Conservation (phyloP, 2,797 vertebrate genomes). For the Apogon hyalosoma region DNA sequence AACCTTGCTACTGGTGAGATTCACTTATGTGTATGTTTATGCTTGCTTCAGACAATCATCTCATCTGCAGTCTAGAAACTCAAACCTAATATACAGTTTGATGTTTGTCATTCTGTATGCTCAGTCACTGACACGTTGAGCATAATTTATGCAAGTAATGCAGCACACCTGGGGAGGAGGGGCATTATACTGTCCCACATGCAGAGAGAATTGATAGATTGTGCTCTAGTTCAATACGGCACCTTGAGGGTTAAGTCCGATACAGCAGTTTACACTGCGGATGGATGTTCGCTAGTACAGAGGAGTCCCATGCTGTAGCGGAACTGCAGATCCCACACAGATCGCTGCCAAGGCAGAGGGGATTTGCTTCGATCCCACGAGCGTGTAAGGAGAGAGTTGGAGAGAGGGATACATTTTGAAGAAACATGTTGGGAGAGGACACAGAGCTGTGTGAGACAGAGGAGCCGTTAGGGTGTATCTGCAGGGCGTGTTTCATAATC, state of each 20-base stretch:
- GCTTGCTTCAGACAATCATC: constrained; percentile 13
- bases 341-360: constrained; percentile 78
- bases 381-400: constrained; percentile 45
- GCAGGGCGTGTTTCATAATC: constrained; percentile 51
- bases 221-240: constrained; percentile 40
- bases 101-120: constrained; percentile 17
- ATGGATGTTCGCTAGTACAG: constrained; percentile 83
- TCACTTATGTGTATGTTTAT: background rate
- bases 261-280: constrained; percentile 89
- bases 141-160: constrained; percentile 69
- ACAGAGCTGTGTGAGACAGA: constrained; percentile 32
- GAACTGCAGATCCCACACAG: constrained; percentile 84
- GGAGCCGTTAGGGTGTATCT: constrained; percentile 39
- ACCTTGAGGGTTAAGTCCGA: constrained; percentile 82
- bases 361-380: constrained; percentile 72
- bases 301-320: constrained; percentile 82
- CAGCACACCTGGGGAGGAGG: constrained; percentile 66
- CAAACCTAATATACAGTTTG: constrained; percentile 12
- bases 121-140: constrained; percentile 22
- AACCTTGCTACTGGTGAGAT: constrained; percentile 15
- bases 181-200: constrained; percentile 36
- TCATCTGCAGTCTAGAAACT: constrained; percentile 8
- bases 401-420: constrained; percentile 35
- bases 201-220: constrained; percentile 50
- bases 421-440: constrained; percentile 50